Evolutionary conservation across 2,888 invertebrate genomes (phyloP), one percentile per base, ranked within the genome.

Genomic region (Dorcus hopei): DNA sequence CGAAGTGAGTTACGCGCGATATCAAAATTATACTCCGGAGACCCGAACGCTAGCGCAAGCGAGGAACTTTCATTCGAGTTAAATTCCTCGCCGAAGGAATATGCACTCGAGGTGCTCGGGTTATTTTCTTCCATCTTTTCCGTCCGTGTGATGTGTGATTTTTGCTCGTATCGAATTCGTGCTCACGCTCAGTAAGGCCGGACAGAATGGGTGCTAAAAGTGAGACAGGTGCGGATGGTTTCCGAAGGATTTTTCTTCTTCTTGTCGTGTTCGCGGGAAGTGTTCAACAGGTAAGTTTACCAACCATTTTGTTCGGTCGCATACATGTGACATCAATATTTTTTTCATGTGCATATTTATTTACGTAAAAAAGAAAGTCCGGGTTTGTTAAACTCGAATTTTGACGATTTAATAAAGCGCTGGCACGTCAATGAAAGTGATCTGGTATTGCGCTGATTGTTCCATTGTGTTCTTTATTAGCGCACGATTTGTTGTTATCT

Each of bases 1-100:
- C 6, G 26, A 33, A 33, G 26, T 33, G 26, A 33, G 6, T 33
- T 33, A 33, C 6, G 26, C 26, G 26, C 40, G 26, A 9, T 49
- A 49, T 53, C 58, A 26, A 58, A 40, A 61, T 47, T 58, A 16
- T 23, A 39, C 58, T 60, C 63, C 61, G 53, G 57, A 52, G 61
- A 63, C 54, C 57, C 52, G 57, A 55, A 61, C 51, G 63, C 43
- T 54, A 50, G 52, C 45, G 49, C 55, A 61, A 40, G 57, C 59
- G 54, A 59, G 41, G 39, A 63, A 63, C 60, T 54, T 61, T 56
- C 57, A 53, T 61, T 43, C 23, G 54, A 26, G 14, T 45, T 45
- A 45, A 45, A 45, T 11, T 11, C 14, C 45, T 23, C 9, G 16
- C 14, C 19, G 11, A 9, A 16, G 26, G 23, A 45, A 45, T 19